Base-by-base conservation (phyloP, 2,888 invertebrate species). In the Heliconius erato region DNA sequence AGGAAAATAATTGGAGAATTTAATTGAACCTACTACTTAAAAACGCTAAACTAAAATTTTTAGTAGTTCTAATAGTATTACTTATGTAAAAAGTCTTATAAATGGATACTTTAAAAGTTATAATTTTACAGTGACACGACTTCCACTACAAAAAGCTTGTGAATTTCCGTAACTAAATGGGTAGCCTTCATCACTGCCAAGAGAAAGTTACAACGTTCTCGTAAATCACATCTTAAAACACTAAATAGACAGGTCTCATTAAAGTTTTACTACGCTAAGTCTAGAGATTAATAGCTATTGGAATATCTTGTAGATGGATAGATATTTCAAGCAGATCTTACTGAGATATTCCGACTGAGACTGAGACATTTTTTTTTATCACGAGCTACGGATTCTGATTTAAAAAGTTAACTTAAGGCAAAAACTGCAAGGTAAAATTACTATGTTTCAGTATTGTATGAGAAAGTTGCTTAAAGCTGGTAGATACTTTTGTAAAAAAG, bases 201-300 rank as follows among this genome's bases (percentile, higher is more conserved):
- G 74, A 81, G 83, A 80, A 86, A 83, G 83, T 83, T 81, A 79
- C 79, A 76, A 77, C 65, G 78, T 80, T 79, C 71, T 82, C 81
- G 82, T 83, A 79, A 80, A 82, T 86, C 85, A 87, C 87, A 88
- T 84, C 83, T 85, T 85, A 84, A 87, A 89, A 88, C 90, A 89
- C 88, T 87, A 89, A 91, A 91, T 91, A 92, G 93, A 92, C 92
- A 92, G 92, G 89, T 92, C 91, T 92, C 91, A 92, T 92, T 92
- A 92, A 92, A 92, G 89, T 93, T 90, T 88, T 84, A 79, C 65
- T 78, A 67, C 78, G 63, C 71, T 72, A 65, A 81, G 63, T 54
- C 71, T 81, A 69, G 77, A 72, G 67, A 78, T 78, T 78, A 78
- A 78, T 78, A 68, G 78, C 67, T 68, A 78, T 78, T 67, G 67